phyloP scores from a whole-genome alignment of 2,113 vertebrate species.

The human region DNA sequence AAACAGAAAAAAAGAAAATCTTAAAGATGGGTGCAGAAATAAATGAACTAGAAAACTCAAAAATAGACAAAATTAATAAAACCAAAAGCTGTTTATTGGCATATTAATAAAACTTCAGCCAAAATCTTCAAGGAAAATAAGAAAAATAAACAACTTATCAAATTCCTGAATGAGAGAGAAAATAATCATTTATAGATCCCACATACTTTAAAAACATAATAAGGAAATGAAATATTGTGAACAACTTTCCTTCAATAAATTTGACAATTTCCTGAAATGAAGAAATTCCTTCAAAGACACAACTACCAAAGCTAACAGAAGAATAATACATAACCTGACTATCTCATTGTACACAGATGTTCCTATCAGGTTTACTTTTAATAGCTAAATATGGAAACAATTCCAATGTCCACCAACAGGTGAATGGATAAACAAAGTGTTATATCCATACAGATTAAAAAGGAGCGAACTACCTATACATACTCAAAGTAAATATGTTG shows the following conservation, averaged over 20 bases:
- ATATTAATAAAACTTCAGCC: neutral
- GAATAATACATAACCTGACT: neutral
- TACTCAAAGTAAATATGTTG: neutral
- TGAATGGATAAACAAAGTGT: neutral
- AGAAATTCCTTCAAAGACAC: neutral
- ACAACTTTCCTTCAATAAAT: neutral
- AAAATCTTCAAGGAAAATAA: neutral
- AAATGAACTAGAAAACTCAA: neutral
- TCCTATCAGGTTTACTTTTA: neutral
- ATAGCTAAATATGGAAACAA: neutral
- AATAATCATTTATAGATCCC: neutral
- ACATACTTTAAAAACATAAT: neutral
- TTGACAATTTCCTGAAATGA: neutral
- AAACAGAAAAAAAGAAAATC: neutral
- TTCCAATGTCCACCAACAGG: neutral
- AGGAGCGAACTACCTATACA: neutral
- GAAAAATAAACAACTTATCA: neutral
- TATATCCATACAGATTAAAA: neutral
- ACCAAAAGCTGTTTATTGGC: neutral
- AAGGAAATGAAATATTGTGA: neutral
- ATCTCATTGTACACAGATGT: neutral
- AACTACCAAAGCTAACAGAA: neutral
- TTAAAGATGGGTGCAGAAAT: neutral
- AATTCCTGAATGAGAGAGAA: neutral
- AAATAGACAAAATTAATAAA: neutral